Evolutionary conservation across 2,888 invertebrate species (phyloP).

Genomic region (Pteria penguin): DNA sequence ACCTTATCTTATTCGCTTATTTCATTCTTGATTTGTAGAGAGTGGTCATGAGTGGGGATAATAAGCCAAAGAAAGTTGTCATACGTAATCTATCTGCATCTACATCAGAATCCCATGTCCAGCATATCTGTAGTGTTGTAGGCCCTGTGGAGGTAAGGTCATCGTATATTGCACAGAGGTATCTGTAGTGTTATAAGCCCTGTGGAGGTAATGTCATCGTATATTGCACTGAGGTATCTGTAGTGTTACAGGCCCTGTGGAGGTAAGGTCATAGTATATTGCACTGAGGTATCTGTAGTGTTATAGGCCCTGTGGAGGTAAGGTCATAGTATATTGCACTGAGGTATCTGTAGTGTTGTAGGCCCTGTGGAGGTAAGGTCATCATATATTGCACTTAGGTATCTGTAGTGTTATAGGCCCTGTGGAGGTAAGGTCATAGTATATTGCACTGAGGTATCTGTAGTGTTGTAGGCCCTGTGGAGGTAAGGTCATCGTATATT

Average conservation of each 20-base stretch:
- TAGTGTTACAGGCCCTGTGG: neutral
- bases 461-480: neutral
- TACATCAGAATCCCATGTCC: neutral
- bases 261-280: neutral
- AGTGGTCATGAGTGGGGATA: neutral
- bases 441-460: neutral
- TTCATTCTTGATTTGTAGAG: neutral
- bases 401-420: neutral
- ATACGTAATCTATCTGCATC: neutral
- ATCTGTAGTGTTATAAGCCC: neutral
- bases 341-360: neutral
- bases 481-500: neutral
- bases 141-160: neutral
- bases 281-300: neutral
- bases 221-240: neutral
- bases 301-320: neutral
- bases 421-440: neutral
- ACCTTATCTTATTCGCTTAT: too few relatives aligned
- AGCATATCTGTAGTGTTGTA: neutral
- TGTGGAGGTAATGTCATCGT: neutral
- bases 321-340: neutral
- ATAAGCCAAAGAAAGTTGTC: neutral
- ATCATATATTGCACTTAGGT: too few relatives aligned
- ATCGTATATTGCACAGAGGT: too few relatives aligned
- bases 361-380: neutral